These are phyloP conservation scores for Drosophila maculinotata DNA, from an alignment of 2,888 invertebrate species.

Conservation along the genomic window DNA sequence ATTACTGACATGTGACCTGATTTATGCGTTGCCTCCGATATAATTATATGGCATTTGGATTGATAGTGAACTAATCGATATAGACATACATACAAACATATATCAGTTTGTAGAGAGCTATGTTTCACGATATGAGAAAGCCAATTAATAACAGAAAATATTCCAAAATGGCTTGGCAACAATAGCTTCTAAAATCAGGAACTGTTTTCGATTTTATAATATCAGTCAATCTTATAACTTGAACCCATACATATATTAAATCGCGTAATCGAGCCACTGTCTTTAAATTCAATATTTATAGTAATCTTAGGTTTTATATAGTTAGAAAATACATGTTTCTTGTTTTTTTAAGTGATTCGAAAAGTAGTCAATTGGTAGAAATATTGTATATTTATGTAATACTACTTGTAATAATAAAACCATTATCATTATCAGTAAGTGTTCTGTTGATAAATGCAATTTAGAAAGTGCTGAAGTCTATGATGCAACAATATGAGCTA, in stretches of 20 bases:
- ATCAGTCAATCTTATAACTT: too few species aligned
- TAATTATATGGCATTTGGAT: slow-evolving; percentile 47
- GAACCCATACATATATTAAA: too few species aligned
- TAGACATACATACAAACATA: background rate
- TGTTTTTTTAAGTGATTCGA: too few species aligned
- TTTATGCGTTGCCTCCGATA: slow-evolving; percentile 38
- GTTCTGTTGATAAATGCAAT: too few species aligned
- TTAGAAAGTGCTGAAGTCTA: too few species aligned
- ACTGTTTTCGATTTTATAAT: too few species aligned
- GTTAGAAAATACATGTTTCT: too few species aligned
- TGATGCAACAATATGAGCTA: background rate
- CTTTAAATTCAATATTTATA: too few species aligned
- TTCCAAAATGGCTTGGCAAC: slow-evolving; percentile 11
- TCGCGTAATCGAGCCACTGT: too few species aligned
- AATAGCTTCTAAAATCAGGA: background rate
- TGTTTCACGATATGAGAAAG: slow-evolving; percentile 15
- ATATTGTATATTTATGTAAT: too few species aligned
- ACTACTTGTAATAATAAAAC: background rate
- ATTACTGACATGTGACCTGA: slow-evolving; percentile 62
- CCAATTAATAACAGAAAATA: slow-evolving; percentile 7
- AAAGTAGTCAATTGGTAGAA: too few species aligned
- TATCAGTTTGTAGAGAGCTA: background rate
- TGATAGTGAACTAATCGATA: slow-evolving; percentile 59
- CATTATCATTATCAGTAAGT: background rate
- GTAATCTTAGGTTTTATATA: too few species aligned